Evolutionary conservation across 92 coral and sea anemone genomes (phyloP), one percentile per base, ranked within the genome.

Genomic region (Micromussa lordhowensis): DNA sequence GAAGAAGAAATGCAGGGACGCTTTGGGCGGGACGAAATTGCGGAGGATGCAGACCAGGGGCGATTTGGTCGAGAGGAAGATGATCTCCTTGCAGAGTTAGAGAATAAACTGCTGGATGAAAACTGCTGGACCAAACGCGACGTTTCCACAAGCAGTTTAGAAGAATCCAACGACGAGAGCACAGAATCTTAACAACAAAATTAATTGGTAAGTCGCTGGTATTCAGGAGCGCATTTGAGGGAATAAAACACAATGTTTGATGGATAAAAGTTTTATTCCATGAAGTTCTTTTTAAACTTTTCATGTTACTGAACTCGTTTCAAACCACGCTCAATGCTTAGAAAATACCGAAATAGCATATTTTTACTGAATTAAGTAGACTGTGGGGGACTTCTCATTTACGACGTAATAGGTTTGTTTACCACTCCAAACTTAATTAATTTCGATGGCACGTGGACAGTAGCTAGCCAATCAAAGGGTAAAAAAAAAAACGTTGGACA

Each of bases 31-130:
- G 92, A 89, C 29, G 77, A 83, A 10, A 75, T 51, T 40, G 58
- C 80, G 10, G 80, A 84, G 28, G 73, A 75, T 28, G 87, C 48
- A 13, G 72, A 57, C 48, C 94, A 88, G 66, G 94, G 91, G 73
- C 85, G 93, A n/a, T 91, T 91, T 77, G 93, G 93, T 4, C 88
- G 91, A 6, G 92, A 89, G 36, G 77, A 82, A 14, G 80, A 86
- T 29, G 83, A 77, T 26, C 49, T 36, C 66, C 74, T 86, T 28
- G 76, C 74, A 70, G 83, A 90, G 64, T 29, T 77, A 24, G 83
- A 79, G 82, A 38, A 85, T 24, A 40, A 36, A 24, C 80, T 85
- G 71, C 69, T 85, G 57, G 76, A 58, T 31, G 79, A 73, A 54
- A 48, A 36, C 13, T 0, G 38, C 13, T 83, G 63, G 1, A 57